phyloP scores from a whole-genome alignment of 2,797 vertebrate genomes.

The Pangasius mekongensis region DNA sequence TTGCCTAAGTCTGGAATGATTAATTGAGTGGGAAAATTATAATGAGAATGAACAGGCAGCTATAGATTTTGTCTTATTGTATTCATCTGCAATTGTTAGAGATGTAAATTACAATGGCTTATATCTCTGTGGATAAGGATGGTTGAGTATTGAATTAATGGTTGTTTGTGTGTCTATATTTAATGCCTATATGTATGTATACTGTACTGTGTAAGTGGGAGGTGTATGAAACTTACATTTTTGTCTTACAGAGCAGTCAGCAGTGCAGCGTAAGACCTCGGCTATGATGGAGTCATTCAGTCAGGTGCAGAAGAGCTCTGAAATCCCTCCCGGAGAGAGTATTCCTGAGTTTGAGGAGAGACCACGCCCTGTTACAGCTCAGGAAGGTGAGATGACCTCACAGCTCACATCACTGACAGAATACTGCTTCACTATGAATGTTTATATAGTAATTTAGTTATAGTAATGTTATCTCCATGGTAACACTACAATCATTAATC shows the following conservation, averaged over 20 bases:
- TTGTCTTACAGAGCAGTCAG: constrained; percentile 45
- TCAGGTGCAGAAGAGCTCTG: constrained; percentile 65
- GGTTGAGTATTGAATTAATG: not conserved
- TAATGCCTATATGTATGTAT: constrained; percentile 10
- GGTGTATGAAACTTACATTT: constrained; percentile 18
- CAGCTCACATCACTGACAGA: not conserved
- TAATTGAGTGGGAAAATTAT: constrained; percentile 39
- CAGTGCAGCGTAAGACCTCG: constrained; percentile 64
- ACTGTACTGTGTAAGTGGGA: not conserved
- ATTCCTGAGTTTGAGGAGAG: constrained; percentile 76
- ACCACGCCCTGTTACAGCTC: constrained; percentile 60
- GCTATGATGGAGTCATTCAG: constrained; percentile 67
- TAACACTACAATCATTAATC: not conserved
- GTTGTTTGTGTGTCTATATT: not conserved
- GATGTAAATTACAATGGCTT: not conserved
- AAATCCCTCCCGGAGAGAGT: constrained; percentile 68
- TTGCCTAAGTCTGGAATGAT: constrained; percentile 15
- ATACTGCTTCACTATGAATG: not conserved
- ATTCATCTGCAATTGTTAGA: not conserved
- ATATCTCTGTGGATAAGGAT: not conserved
- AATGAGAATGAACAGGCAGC: constrained; percentile 32
- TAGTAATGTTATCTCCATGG: not conserved
- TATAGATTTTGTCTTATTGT: constrained; percentile 3
- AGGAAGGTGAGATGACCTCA: constrained; percentile 60
- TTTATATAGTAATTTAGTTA: too few relatives aligned